phyloP scores from a whole-genome alignment of 2,113 vertebrate genomes.

The Macroglossus sobrinus region DNA sequence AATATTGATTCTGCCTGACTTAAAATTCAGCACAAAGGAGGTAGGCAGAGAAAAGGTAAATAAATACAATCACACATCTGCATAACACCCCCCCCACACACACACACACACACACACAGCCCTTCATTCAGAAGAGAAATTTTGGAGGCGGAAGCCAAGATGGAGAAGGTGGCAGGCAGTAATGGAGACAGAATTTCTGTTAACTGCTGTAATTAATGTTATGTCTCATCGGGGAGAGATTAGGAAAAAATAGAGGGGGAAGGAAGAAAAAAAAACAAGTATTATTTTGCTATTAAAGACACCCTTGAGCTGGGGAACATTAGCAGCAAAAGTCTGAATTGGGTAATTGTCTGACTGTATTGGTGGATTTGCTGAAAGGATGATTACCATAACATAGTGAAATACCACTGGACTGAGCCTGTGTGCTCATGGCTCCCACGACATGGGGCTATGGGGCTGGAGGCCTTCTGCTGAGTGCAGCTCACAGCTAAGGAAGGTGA shows the following conservation, averaged over 20 bases:
- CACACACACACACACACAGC: too few relatives aligned
- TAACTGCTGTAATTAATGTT: conserved; percentile 87
- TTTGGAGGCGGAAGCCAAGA: conserved; percentile 71
- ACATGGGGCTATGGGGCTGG: rapidly evolving
- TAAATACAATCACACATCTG: conserved; percentile 68
- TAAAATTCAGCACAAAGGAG: conserved; percentile 57
- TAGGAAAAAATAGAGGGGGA: conserved; percentile 76
- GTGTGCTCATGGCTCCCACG: rapidly evolving
- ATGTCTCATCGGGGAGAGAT: conserved; percentile 83
- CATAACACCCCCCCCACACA: neutral
- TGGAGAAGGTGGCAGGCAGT: conserved; percentile 78
- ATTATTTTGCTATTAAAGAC: conserved; percentile 80
- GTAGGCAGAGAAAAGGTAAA: conserved; percentile 59
- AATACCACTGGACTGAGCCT: neutral
- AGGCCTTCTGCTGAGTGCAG: neutral
- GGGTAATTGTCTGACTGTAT: neutral
- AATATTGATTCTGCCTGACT: conserved; percentile 78
- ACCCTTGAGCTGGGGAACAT: conserved; percentile 70
- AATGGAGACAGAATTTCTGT: conserved; percentile 82
- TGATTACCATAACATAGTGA: neutral
- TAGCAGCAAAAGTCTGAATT: conserved; percentile 51
- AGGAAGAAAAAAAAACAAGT: conserved; percentile 70
- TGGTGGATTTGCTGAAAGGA: neutral
- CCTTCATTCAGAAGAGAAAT: conserved; percentile 72
- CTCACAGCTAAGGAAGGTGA: neutral